phyloP scores from a whole-genome alignment of 2,797 vertebrate genomes.

The Notolepis coatsorum region DNA sequence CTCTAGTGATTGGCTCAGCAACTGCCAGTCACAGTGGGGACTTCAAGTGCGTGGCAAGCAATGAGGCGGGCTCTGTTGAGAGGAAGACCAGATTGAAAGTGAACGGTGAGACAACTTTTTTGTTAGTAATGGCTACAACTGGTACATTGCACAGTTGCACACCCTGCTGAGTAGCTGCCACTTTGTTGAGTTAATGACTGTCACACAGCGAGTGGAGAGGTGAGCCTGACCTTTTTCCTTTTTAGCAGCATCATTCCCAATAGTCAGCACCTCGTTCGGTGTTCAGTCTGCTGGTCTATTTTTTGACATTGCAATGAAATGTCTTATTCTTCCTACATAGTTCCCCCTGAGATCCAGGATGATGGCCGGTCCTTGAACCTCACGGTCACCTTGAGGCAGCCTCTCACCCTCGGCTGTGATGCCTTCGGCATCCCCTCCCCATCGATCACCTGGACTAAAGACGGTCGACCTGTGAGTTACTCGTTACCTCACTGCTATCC shows the following conservation, averaged over 20 bases:
- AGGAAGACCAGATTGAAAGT: slow-evolving; percentile 86
- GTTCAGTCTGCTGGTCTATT: too few species aligned
- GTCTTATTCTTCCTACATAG: slow-evolving; percentile 60
- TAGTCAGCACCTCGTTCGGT: too few species aligned
- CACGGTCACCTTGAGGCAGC: slow-evolving; percentile 84
- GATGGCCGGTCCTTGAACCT: slow-evolving; percentile 78
- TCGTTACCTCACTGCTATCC: background rate
- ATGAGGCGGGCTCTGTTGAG: slow-evolving; percentile 86
- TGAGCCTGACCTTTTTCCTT: too few species aligned
- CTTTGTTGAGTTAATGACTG: too few species aligned
- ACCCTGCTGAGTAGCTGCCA: too few species aligned
- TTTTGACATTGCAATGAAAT: too few species aligned
- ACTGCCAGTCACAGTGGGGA: slow-evolving; percentile 85
- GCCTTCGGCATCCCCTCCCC: slow-evolving; percentile 84
- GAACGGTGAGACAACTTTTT: slow-evolving; percentile 78
- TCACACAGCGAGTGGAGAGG: too few species aligned
- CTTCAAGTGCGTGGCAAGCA: slow-evolving; percentile 88
- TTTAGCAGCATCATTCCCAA: too few species aligned
- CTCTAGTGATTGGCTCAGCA: slow-evolving; percentile 82
- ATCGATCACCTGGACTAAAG: slow-evolving; percentile 86
- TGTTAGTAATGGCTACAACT: background rate
- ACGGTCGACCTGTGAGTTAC: slow-evolving; percentile 80
- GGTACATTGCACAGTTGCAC: background rate
- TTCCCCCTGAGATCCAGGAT: slow-evolving; percentile 87
- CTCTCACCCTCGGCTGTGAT: slow-evolving; percentile 87